Conservation (phyloP, 2,888 invertebrate species). For the Thyatira batis region DNA sequence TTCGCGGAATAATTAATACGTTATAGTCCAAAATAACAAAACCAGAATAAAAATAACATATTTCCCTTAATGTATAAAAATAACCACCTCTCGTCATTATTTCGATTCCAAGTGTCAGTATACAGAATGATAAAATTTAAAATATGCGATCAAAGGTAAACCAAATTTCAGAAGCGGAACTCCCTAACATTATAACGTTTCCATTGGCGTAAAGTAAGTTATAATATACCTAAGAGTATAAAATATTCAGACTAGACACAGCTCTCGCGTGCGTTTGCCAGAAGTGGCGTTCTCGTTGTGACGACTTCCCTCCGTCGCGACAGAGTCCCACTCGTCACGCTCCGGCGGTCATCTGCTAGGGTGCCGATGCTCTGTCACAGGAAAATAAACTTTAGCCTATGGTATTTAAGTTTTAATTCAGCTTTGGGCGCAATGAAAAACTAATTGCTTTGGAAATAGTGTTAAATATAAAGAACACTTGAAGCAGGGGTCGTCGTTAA, state of each 20-base stretch:
- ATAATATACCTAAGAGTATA: slow-evolving; percentile 16
- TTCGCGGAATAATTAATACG: not conserved
- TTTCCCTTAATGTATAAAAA: no score
- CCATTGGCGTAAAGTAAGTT: slow-evolving; percentile 30
- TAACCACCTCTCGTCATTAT: no score
- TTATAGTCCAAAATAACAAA: no score
- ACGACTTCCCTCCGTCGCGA: slow-evolving; percentile 84
- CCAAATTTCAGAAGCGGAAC: not conserved
- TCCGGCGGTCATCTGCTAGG: slow-evolving; percentile 68
- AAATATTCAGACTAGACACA: slow-evolving; percentile 78
- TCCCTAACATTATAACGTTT: slow-evolving; percentile 17
- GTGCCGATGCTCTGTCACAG: slow-evolving; percentile 66
- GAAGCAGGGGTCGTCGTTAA: no score
- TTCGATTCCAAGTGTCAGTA: no score
- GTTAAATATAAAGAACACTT: no score
- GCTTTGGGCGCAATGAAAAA: no score
- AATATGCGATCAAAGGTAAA: no score
- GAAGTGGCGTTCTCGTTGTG: slow-evolving; percentile 87
- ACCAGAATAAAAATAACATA: not conserved
- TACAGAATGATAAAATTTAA: no score
- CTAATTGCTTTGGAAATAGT: not conserved
- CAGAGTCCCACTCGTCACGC: slow-evolving; percentile 70
- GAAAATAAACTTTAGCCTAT: slow-evolving; percentile 8
- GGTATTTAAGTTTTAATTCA: not conserved
- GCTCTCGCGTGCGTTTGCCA: slow-evolving; percentile 86